These are phyloP conservation scores for Ptilonorhynchus violaceus DNA, from an alignment of 2,113 vertebrate genomes.

Conservation along the genomic window DNA sequence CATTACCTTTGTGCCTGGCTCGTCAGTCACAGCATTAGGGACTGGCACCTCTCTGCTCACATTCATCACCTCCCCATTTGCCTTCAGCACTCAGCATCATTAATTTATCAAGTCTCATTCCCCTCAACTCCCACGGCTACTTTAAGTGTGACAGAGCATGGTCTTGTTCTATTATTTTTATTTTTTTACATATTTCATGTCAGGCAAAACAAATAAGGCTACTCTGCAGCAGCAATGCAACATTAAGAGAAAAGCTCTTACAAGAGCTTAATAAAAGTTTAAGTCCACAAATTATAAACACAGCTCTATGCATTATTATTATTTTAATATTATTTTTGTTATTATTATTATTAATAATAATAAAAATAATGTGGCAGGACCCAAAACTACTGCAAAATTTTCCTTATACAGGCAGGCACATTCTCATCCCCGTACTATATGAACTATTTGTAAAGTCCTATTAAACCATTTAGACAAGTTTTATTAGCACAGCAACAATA, in stretches of 20 bases:
- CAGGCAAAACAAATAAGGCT: conserved; percentile 26
- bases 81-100: conserved; percentile 50
- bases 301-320: not conserved
- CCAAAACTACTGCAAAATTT: accelerated
- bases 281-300: not conserved
- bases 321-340: too few species aligned
- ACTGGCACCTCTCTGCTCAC: conserved; percentile 33
- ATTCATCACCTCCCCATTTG: conserved; percentile 39
- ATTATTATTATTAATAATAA: not conserved
- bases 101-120: conserved; percentile 53
- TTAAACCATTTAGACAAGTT: not conserved
- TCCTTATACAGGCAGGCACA: accelerated
- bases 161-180: conserved; percentile 1
- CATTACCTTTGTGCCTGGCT: not conserved
- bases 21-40: not conserved
- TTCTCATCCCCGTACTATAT: not conserved
- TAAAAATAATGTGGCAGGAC: not conserved
- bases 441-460: not conserved
- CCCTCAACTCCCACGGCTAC: conserved; percentile 41
- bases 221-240: not conserved
- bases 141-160: conserved; percentile 47
- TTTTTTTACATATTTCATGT: conserved; percentile 17
- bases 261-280: not conserved
- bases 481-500: not conserved
- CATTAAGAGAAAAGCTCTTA: not conserved